Evolutionary conservation across 1,140 invertebrate species (phyloP).

Genomic region (Amphibalanus amphitrite): DNA sequence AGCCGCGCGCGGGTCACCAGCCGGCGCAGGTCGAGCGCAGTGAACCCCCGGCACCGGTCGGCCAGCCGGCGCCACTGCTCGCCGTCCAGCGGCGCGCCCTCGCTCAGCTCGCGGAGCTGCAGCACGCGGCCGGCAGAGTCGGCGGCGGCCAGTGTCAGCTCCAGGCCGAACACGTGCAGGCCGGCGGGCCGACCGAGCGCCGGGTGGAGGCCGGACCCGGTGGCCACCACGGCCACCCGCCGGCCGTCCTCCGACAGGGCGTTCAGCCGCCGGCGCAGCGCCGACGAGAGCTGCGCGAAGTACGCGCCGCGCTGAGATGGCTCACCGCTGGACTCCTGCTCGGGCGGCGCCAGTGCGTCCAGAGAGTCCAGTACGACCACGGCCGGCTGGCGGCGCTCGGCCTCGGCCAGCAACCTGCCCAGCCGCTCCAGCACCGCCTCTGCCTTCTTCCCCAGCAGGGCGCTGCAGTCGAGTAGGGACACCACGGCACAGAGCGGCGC

Average conservation of each 20-base stretch:
- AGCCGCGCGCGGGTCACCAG: neutral
- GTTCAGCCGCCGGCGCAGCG: neutral
- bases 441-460: neutral
- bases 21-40: neutral
- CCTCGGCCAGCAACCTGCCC: neutral
- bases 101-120: neutral
- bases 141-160: neutral
- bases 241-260: neutral
- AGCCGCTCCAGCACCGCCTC: neutral
- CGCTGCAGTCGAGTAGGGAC: neutral
- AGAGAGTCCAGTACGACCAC: neutral
- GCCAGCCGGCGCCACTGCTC: neutral
- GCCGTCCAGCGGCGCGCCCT: neutral
- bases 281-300: neutral
- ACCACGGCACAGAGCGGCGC: neutral
- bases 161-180: neutral
- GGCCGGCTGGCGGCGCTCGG: neutral
- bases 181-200: neutral
- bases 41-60: neutral
- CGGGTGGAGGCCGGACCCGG: neutral
- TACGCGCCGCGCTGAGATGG: neutral
- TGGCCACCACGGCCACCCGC: neutral
- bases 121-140: neutral
- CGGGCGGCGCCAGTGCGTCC: neutral
- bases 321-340: neutral